Conservation (phyloP, 2,113 vertebrate species). For the Acanthisitta chloris region DNA sequence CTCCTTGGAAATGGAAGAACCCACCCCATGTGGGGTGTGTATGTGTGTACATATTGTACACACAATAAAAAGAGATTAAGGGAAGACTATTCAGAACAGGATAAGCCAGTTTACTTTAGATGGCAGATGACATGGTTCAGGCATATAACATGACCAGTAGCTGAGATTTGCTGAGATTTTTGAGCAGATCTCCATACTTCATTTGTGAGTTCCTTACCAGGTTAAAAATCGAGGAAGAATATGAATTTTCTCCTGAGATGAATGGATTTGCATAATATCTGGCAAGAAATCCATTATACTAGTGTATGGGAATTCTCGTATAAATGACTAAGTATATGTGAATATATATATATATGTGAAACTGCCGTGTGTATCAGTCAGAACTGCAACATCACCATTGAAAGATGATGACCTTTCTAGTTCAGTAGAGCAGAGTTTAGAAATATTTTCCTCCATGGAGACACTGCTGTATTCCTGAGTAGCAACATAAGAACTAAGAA, state of each 20-base stretch:
- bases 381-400: background rate
- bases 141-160: background rate
- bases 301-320: background rate
- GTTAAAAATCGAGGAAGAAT: background rate
- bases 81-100: background rate
- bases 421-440: background rate
- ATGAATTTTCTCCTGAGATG: background rate
- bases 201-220: background rate
- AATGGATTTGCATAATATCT: background rate
- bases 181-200: background rate
- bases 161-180: background rate
- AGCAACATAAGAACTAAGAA: background rate
- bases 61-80: background rate
- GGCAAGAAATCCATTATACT: background rate
- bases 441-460: background rate
- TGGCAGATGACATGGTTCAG: background rate
- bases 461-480: background rate
- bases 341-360: background rate
- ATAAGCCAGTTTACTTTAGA: background rate
- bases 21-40: fast-evolving
- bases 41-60: background rate
- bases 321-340: background rate
- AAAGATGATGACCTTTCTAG: background rate
- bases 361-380: background rate
- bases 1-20: background rate